Evolutionary conservation across 2,888 invertebrate species (phyloP).

Genomic region (Phragmatobia fuliginosa): DNA sequence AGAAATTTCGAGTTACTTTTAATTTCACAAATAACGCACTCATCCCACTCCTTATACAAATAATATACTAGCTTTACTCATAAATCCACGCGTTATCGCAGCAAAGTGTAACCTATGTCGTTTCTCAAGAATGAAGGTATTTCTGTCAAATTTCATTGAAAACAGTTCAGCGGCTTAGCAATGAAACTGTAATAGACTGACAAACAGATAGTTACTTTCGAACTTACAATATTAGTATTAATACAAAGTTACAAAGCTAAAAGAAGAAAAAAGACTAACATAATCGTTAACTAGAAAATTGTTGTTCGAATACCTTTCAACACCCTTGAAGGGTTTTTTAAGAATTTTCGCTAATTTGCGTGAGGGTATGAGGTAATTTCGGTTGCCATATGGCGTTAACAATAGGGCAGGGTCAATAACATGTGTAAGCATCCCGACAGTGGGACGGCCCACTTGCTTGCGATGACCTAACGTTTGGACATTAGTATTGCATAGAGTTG

Average conservation of each 20-base stretch:
- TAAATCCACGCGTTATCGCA: too few species aligned
- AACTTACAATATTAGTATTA: too few species aligned
- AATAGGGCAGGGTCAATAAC: conserved; percentile 85
- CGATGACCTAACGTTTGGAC: conserved; percentile 68
- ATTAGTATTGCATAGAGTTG: conserved; percentile 66
- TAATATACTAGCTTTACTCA: too few species aligned
- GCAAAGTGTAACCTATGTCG: too few species aligned
- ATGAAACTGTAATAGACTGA: too few species aligned
- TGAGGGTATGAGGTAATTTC: conserved; percentile 69
- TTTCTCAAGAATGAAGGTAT: too few species aligned
- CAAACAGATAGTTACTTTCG: too few species aligned
- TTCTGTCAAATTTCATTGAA: too few species aligned
- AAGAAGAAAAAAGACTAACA: conserved; percentile 44
- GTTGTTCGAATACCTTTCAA: conserved; percentile 44
- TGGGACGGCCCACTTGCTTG: conserved; percentile 78
- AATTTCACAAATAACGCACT: background rate
- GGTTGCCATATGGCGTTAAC: conserved; percentile 80
- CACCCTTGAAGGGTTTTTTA: conserved; percentile 37
- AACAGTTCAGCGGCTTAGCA: too few species aligned
- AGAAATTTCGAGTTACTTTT: background rate
- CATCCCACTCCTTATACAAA: background rate
- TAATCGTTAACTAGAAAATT: conserved; percentile 55
- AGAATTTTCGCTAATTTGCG: conserved; percentile 68
- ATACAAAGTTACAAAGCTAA: conserved; percentile 20
- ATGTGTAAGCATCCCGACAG: conserved; percentile 77